Evolutionary conservation across 2,113 vertebrate species (phyloP).

Genomic region (Oreochromis aureus): DNA sequence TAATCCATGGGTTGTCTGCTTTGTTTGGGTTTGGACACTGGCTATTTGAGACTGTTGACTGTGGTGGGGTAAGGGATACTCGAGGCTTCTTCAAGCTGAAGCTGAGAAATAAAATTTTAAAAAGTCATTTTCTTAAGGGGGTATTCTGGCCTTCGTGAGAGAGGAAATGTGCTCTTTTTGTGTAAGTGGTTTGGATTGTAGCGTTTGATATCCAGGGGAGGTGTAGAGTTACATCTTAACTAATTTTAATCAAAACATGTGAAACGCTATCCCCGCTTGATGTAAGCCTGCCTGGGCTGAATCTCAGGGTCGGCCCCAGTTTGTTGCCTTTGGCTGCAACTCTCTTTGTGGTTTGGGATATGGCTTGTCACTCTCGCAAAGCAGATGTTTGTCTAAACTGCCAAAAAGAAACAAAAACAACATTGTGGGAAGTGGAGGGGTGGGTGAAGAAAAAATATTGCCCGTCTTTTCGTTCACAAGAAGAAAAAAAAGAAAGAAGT

Average conservation of each 20-base stretch:
- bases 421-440: slow-evolving; percentile 82
- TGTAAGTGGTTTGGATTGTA: slow-evolving; percentile 83
- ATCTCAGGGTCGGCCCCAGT: slow-evolving; percentile 87
- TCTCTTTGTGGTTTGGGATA: slow-evolving; percentile 90
- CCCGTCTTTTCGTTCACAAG: slow-evolving; percentile 72
- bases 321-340: slow-evolving; percentile 97
- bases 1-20: slow-evolving; percentile 57
- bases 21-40: slow-evolving; percentile 63
- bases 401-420: slow-evolving; percentile 99
- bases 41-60: slow-evolving; percentile 51
- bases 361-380: slow-evolving; percentile 91
- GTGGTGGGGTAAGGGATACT: slow-evolving; percentile 32
- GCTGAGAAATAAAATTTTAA: slow-evolving; percentile 40
- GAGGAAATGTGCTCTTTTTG: slow-evolving; percentile 65
- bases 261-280: slow-evolving; percentile 93
- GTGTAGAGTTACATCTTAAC: slow-evolving; percentile 98
- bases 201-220: slow-evolving; percentile 90
- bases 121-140: slow-evolving; percentile 22
- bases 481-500: slow-evolving; percentile 36
- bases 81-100: slow-evolving; percentile 31
- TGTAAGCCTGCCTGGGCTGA: slow-evolving; percentile 93
- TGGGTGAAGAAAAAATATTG: not conserved
- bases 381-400: slow-evolving; percentile 99
- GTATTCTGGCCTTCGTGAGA: slow-evolving; percentile 49
- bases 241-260: slow-evolving; percentile 99